Base-by-base conservation (phyloP, 2,113 vertebrate genomes). In the Choloepus hoffmanni region DNA sequence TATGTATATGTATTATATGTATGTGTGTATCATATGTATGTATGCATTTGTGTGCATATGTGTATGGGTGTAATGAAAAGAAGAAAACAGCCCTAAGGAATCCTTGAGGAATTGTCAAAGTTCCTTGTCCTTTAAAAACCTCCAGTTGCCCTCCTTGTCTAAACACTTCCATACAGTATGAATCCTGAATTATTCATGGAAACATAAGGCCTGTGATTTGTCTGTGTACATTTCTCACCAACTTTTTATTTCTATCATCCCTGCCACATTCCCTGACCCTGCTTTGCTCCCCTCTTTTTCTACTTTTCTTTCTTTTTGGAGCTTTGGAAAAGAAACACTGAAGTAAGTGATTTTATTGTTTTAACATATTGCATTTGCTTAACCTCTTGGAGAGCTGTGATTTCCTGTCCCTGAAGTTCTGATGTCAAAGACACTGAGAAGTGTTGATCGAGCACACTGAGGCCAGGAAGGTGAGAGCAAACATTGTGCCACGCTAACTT, bases 341-440 rank as follows among this genome's bases (percentile, higher is more conserved):
- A 48, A 96, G 84, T 95, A 94, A 96, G 67, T 97, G 83, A 68
- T 92, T 90, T 68, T 85, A 96, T 89, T 70, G 93, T 96, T 43
- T 95, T 92, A 85, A 94, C 36, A 55, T 96, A 94, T 90, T 62
- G 30, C 63, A 93, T 97, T 98, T 97, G 43, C 97, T 98, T 97
- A 92, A 72, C 90, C 86, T 97, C 98, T 82, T 40, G 85, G 48
- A 58, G 85, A 95, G 58, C 1, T 97, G 77, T 76, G 83, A 90
- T 96, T 97, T 97, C 65, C 65, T 78, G 67, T 67, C 60, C 50
- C 55, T 67, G 0, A 7, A 94, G 45, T 83, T 97, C 43, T 89
- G 53, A 81, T 93, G 53, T 77, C 30, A 89, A 95, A 90, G 83
- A 55, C 79, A 84, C 79, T 92, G 84, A 92, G 74, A 96, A 94